Base-by-base conservation (phyloP, 2,888 invertebrate species). In the Pseudanteris insignis region DNA sequence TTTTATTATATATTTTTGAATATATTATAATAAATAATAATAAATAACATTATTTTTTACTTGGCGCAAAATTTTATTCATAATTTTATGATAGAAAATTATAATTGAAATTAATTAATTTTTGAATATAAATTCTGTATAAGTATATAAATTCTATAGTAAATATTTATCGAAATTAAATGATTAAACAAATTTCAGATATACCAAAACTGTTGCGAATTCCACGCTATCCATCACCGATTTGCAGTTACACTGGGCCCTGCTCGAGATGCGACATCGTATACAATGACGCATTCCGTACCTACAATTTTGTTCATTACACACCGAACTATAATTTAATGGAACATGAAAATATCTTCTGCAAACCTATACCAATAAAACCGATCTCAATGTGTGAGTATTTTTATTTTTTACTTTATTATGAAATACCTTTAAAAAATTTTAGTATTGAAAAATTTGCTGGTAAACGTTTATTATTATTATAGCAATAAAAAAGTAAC, bases 381-480 rank as follows among this genome's bases (percentile, higher is more conserved):
- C 74, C 76, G 7, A 48, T 73, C 1, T 67, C 72, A n/a, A 66
- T 73, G 65, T 70, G 78, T 79, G 57, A 73, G 69, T 63, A 25
- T 18, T 21, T n/a, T n/a, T n/a, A n/a, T n/a, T n/a, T n/a, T n/a
- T n/a, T n/a, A n/a, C n/a, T n/a, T n/a, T n/a, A n/a, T n/a, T n/a
- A n/a, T n/a, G n/a, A n/a, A n/a, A n/a, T n/a, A n/a, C n/a, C n/a
- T n/a, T n/a, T n/a, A n/a, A n/a, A n/a, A n/a, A n/a, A n/a, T n/a
- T n/a, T n/a, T n/a, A n/a, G n/a, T n/a, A n/a, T n/a, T n/a, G n/a
- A n/a, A n/a, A n/a, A n/a, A n/a, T n/a, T n/a, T n/a, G n/a, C n/a
- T n/a, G n/a, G n/a, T n/a, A n/a, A n/a, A n/a, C n/a, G n/a, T n/a
- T n/a, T n/a, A n/a, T n/a, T n/a, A n/a, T n/a, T n/a, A n/a, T n/a